Conservation (phyloP, 2,113 vertebrate genomes). For the Microcebus jonahi region DNA sequence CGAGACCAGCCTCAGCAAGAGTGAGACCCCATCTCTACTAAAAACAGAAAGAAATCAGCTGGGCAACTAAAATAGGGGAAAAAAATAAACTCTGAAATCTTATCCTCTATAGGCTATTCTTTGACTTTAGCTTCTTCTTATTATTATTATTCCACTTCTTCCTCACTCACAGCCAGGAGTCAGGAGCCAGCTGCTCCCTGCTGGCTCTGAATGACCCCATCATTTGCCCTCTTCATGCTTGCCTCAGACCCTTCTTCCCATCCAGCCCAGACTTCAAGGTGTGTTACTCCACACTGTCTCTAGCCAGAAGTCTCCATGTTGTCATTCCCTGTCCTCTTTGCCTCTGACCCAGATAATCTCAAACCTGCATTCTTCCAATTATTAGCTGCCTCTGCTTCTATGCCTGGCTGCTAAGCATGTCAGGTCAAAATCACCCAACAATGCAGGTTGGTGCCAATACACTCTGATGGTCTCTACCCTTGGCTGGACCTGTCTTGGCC, state of each 20-base stretch:
- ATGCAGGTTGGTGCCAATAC: fast-evolving
- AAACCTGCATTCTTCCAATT: neutral
- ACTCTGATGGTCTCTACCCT: fast-evolving
- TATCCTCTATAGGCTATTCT: neutral
- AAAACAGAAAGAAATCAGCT: too few relatives aligned
- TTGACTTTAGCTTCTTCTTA: neutral
- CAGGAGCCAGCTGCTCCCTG: fast-evolving
- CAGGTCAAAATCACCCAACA: neutral
- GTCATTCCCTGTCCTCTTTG: too few relatives aligned
- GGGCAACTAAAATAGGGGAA: too few relatives aligned
- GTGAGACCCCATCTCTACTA: too few relatives aligned
- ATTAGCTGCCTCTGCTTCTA: neutral
- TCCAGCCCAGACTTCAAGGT: too few relatives aligned
- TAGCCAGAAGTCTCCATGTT: neutral
- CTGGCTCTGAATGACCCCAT: neutral
- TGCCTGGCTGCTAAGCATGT: neutral
- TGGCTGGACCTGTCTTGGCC: neutral
- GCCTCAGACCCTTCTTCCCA: neutral
- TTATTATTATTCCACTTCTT: neutral
- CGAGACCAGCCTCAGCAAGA: too few relatives aligned
- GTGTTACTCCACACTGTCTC: neutral
- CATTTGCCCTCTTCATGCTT: neutral
- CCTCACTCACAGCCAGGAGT: neutral
- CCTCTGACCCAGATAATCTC: too few relatives aligned
- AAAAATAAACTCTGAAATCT: neutral